Evolutionary conservation across 2,113 vertebrate genomes (phyloP), one percentile per base, ranked within the genome.

Genomic region (Sorex fumeus): DNA sequence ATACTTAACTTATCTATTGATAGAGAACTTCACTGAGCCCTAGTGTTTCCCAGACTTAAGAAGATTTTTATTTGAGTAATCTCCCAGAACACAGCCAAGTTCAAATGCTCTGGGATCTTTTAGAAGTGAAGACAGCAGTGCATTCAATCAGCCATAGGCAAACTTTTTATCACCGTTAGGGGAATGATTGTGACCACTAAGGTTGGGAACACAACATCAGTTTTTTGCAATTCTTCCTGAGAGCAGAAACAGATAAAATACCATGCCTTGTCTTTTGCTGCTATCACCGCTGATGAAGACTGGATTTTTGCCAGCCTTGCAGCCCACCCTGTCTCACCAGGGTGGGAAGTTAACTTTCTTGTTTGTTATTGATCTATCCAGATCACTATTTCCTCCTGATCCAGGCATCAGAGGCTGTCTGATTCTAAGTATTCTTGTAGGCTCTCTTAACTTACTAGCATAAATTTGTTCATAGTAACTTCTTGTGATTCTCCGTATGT

Each of bases 181-280:
- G 21, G 3, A 60, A 67, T 18, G 2, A 67, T 30, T 66, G 28
- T 34, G 21, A 27, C 64, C 28, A 25, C 75, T 80, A 34, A 13
- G 10, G 71, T 71, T 75, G 11, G n/a, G 9, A 93, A n/a, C 21
- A 15, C 67, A 69, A 53, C 45, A 60, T 47, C n/a, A n/a, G 25
- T 62, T 62, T 62, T 69, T 45, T 67, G 7, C 30, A 64, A 23
- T 6, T 47, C 85, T 91, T 89, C 43, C 10, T 40, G 53, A 74
- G 75, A 79, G 79, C 32, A 91, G 67, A 91, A 40, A 89, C 71
- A 67, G 30, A 90, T 9, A 50, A 50, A 75, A 70, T 5, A 7
- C 12, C 43, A 21, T 7, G 27, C 27, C 64, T 53, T 43, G 62
- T 45, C 34, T 53, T 47, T 57, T 8, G 4, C 34, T 57, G 34